Conservation (phyloP, 2,797 vertebrate species). For the Galago senegalensis region DNA sequence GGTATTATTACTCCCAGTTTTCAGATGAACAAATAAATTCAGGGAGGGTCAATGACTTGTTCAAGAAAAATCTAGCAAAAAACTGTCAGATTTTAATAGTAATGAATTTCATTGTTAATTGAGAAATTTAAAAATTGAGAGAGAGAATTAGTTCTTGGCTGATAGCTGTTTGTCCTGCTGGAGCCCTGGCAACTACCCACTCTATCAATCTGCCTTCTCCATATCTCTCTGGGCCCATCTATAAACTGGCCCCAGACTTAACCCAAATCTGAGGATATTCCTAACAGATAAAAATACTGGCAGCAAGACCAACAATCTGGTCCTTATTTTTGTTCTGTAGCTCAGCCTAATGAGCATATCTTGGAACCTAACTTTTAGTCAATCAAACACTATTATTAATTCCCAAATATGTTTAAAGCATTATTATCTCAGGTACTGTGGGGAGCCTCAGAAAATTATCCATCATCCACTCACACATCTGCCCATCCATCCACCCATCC, state of each 20-base stretch:
- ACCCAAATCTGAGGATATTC: conserved; percentile 64
- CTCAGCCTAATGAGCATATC: conserved; percentile 63
- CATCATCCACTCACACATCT: not conserved
- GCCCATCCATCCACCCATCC: not conserved
- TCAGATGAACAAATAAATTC: not conserved
- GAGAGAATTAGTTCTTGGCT: conserved; percentile 29
- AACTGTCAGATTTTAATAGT: not conserved
- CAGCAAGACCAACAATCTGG: conserved; percentile 73
- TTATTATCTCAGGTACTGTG: not conserved
- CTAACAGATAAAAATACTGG: conserved; percentile 64
- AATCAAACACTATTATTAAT: conserved; percentile 52
- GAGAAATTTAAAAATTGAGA: not conserved
- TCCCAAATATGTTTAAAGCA: not conserved
- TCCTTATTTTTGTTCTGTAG: conserved; percentile 57
- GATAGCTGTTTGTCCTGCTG: conserved; percentile 56
- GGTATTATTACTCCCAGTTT: not conserved
- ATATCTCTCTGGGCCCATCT: conserved; percentile 35
- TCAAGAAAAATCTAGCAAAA: not conserved
- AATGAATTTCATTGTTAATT: conserved; percentile 24
- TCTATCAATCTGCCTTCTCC: conserved; percentile 43
- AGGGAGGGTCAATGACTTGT: not conserved
- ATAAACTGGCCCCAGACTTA: conserved; percentile 15
- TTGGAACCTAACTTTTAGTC: conserved; percentile 49
- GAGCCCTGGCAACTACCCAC: not conserved
- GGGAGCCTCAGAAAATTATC: conserved; percentile 28